phyloP scores from a whole-genome alignment of 1,140 invertebrate species.

The Leucophenga varia region DNA sequence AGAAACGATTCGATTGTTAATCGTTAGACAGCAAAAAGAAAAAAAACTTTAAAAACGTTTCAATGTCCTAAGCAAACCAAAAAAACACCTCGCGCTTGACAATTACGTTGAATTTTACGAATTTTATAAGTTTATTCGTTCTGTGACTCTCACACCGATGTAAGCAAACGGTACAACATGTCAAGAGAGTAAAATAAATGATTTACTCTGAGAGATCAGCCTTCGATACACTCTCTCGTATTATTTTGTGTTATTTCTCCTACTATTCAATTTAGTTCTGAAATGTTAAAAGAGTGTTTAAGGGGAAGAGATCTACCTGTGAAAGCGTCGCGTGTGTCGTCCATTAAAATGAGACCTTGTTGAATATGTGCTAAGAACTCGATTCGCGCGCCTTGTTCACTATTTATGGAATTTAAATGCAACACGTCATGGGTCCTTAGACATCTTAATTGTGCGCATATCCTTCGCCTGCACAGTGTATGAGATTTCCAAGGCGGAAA shows the following conservation, averaged over 20 bases:
- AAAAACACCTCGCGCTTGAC: too few species aligned
- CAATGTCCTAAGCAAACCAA: too few species aligned
- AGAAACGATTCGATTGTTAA: too few species aligned
- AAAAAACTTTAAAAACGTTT: too few species aligned
- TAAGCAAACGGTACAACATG: neutral
- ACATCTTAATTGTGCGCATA: constrained; percentile 48
- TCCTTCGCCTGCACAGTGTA: constrained; percentile 39
- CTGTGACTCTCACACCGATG: constrained; percentile 3
- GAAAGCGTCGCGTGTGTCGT: constrained; percentile 39
- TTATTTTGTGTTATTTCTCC: too few species aligned
- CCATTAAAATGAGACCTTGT: constrained; percentile 47
- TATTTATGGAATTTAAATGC: constrained; percentile 45
- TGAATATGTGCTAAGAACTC: constrained; percentile 30
- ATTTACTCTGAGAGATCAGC: too few species aligned
- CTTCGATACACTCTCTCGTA: too few species aligned
- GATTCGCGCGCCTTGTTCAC: constrained; percentile 42
- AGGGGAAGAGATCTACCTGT: too few species aligned
- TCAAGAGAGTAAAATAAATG: too few species aligned
- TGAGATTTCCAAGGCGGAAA: constrained; percentile 50
- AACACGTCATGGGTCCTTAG: constrained; percentile 52
- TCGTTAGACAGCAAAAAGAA: too few species aligned
- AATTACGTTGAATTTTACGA: constrained; percentile 9
- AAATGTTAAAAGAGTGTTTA: too few species aligned
- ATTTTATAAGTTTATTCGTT: constrained; percentile 18
- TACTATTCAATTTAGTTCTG: too few species aligned